Evolutionary conservation across 1,140 invertebrate genomes (phyloP).

Genomic region (Mylabris phalerata): DNA sequence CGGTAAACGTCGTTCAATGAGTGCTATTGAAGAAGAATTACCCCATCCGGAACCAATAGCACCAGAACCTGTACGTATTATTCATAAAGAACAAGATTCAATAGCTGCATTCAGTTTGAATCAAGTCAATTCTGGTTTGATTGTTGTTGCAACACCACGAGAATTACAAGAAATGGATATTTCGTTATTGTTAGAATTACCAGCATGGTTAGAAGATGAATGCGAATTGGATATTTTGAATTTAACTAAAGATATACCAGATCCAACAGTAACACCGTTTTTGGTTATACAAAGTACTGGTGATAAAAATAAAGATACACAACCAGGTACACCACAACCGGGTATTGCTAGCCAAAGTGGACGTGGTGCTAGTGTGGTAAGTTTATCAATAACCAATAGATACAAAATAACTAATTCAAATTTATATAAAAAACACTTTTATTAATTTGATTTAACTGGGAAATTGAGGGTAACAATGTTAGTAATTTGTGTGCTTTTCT

Average conservation of each 20-base stretch:
- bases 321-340: constrained; percentile 54
- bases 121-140: constrained; percentile 70
- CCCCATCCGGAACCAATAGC: constrained; percentile 41
- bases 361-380: constrained; percentile 80
- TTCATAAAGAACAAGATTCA: constrained; percentile 98
- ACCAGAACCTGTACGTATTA: constrained; percentile 84
- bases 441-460: constrained; percentile 1
- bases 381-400: constrained; percentile 33
- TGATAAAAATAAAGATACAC: constrained; percentile 54
- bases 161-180: constrained; percentile 98
- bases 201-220: constrained; percentile 89
- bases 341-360: constrained; percentile 75
- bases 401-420: too few relatives aligned
- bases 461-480: constrained; percentile 9
- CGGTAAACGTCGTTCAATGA: constrained; percentile 57
- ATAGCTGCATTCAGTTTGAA: constrained; percentile 97
- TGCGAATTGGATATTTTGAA: constrained; percentile 92
- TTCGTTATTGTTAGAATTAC: constrained; percentile 78
- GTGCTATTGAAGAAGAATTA: constrained; percentile 43
- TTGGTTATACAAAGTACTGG: constrained; percentile 83
- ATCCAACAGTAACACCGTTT: constrained; percentile 73
- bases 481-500: neutral
- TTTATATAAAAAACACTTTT: too few relatives aligned
- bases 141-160: constrained; percentile 88
- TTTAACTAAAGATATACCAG: constrained; percentile 52